A percentile compares a stretch with the other conserved stretches of the same genome.
Evolutionary conservation across 1,140 invertebrate genomes (phyloP).

Genomic region (Drosophila varians): DNA sequence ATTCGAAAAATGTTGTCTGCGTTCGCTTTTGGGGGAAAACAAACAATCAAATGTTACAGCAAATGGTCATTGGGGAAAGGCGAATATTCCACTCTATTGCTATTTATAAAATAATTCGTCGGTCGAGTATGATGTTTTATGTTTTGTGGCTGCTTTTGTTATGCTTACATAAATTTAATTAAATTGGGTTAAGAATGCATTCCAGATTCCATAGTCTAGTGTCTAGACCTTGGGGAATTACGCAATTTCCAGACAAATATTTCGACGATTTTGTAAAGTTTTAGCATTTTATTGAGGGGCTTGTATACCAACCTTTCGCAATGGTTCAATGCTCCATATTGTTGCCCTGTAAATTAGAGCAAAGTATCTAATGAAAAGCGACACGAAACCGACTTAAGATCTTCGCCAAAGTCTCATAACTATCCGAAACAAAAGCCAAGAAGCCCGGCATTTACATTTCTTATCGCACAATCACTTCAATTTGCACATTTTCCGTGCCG

Average conservation of each 20-base stretch:
- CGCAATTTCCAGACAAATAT: not conserved
- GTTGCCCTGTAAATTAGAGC: constrained; percentile 53
- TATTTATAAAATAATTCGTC: constrained; percentile 68
- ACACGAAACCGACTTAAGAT: constrained; percentile 27
- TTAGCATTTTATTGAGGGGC: not conserved
- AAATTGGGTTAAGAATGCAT: constrained; percentile 3
- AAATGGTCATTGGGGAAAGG: constrained; percentile 13
- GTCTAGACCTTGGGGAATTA: constrained; percentile 34
- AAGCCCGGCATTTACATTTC: constrained; percentile 61
- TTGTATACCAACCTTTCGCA: not conserved
- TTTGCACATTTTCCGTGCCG: constrained; percentile 56
- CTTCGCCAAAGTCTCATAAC: constrained; percentile 23
- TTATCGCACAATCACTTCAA: constrained; percentile 61
- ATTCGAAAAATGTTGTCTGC: constrained; percentile 16
- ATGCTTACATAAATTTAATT: constrained; percentile 19
- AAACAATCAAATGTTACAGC: constrained; percentile 45
- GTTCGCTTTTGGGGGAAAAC: constrained; percentile 14
- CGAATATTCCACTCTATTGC: constrained; percentile 47
- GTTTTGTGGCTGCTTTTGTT: constrained; percentile 1
- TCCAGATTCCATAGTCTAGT: not conserved
- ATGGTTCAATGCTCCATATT: constrained; percentile 55
- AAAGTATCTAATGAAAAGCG: constrained; percentile 59
- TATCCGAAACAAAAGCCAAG: constrained; percentile 1
- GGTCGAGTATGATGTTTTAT: constrained; percentile 37
- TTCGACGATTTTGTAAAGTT: not conserved